Conservation (phyloP, 2,113 vertebrate species). For the Pimephales promelas region DNA sequence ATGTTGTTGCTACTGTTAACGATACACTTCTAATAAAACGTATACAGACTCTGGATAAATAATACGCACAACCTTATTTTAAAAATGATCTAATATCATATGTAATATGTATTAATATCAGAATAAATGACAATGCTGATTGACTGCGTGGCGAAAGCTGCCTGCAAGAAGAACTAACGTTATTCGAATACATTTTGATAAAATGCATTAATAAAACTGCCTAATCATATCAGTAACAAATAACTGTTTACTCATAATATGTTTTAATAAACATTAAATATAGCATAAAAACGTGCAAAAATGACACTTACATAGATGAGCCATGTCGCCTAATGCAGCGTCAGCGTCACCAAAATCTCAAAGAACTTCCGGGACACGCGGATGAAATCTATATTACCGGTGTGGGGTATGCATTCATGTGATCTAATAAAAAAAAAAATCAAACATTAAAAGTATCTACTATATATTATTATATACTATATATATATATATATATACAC, state of each 20-base stretch:
- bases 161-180: neutral
- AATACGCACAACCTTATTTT: neutral
- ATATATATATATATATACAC: fast-evolving
- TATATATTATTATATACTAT: neutral
- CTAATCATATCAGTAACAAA: neutral
- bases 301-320: conserved; percentile 72
- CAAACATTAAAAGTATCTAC: neutral
- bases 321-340: conserved; percentile 80
- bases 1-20: too few relatives aligned
- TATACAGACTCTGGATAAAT: neutral
- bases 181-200: neutral
- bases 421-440: neutral
- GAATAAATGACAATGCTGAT: neutral
- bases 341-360: conserved; percentile 76
- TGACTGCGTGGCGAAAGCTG: neutral
- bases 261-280: neutral
- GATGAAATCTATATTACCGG: conserved; percentile 28
- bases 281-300: conserved; percentile 41
- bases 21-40: too few relatives aligned
- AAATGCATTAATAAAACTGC: neutral
- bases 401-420: neutral
- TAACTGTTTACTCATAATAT: too few relatives aligned
- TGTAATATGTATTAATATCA: neutral
- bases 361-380: conserved; percentile 69
- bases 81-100: neutral